A percentile compares a stretch with the other conserved stretches of the same genome.
phyloP scores from a whole-genome alignment of 2,113 vertebrate genomes.

The Gila orcuttii region DNA sequence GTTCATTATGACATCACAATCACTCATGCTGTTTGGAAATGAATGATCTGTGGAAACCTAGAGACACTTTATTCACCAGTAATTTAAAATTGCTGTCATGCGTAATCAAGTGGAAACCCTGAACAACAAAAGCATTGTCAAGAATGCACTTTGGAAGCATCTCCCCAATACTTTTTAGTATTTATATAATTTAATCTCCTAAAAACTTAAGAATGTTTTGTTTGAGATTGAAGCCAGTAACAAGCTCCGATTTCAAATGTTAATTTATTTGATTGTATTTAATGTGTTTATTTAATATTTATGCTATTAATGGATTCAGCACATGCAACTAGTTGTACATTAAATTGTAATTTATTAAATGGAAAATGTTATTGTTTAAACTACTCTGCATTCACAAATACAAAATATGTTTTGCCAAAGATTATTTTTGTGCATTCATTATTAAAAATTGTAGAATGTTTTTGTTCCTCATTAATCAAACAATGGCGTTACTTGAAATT shows the following conservation, averaged over 20 bases:
- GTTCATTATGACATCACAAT: not conserved
- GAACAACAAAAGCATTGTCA: not conserved
- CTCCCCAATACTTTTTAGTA: slow-evolving; percentile 9
- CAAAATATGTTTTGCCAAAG: slow-evolving; percentile 75
- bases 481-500: slow-evolving; percentile 75
- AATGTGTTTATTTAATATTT: slow-evolving; percentile 35
- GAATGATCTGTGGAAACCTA: not conserved
- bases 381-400: slow-evolving; percentile 41
- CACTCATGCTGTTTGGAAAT: not conserved
- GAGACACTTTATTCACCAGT: not conserved
- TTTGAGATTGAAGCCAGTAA: not conserved
- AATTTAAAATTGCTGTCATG: not conserved
- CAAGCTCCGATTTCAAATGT: not conserved
- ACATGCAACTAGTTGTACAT: slow-evolving; percentile 13
- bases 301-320: slow-evolving; percentile 3
- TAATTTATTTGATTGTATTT: slow-evolving; percentile 21
- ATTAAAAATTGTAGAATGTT: slow-evolving; percentile 57
- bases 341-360: slow-evolving; percentile 34
- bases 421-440: slow-evolving; percentile 68
- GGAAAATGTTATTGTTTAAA: slow-evolving; percentile 1
- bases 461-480: not conserved
- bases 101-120: not conserved
- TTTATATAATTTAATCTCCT: not conserved
- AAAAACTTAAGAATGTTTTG: not conserved
- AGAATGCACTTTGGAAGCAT: slow-evolving; percentile 28